These are phyloP conservation scores for Drosophila mayaguana DNA, from an alignment of 2,888 invertebrate genomes.

Conservation along the genomic window DNA sequence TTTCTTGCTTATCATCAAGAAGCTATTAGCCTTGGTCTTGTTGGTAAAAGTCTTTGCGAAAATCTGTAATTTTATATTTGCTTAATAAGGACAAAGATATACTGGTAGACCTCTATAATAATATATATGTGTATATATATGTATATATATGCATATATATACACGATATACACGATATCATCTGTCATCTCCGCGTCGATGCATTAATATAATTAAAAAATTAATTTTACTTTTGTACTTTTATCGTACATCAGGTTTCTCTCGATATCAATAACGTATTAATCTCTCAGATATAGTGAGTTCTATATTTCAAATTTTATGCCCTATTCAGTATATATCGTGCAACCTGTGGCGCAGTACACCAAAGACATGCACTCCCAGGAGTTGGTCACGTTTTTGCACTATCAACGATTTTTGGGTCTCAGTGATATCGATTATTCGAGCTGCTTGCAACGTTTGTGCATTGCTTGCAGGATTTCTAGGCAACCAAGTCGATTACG, in stretches of 20 bases:
- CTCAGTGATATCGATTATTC: slow-evolving; percentile 34
- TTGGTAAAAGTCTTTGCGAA: too few relatives aligned
- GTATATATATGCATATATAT: too few relatives aligned
- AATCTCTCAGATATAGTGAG: not conserved
- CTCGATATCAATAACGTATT: not conserved
- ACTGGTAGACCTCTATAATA: too few relatives aligned
- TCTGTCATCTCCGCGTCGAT: not conserved
- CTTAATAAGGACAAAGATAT: too few relatives aligned
- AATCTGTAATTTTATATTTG: too few relatives aligned
- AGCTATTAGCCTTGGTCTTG: too few relatives aligned
- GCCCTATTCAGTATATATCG: slow-evolving; percentile 16
- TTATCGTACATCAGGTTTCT: not conserved
- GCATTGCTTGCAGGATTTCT: not conserved
- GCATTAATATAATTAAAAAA: not conserved
- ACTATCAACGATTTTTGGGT: slow-evolving; percentile 43
- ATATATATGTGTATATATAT: too few relatives aligned
- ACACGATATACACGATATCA: too few relatives aligned
- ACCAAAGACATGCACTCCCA: not conserved
- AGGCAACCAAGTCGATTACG: not conserved
- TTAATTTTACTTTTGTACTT: too few relatives aligned
- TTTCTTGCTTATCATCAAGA: too few relatives aligned
- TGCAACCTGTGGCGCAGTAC: slow-evolving; percentile 5
- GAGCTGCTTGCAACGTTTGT: slow-evolving; percentile 2
- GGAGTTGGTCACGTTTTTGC: slow-evolving; percentile 11
- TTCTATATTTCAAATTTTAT: too few relatives aligned